Conservation (phyloP, 2,888 invertebrate genomes). For the Drosophila diplacantha region DNA sequence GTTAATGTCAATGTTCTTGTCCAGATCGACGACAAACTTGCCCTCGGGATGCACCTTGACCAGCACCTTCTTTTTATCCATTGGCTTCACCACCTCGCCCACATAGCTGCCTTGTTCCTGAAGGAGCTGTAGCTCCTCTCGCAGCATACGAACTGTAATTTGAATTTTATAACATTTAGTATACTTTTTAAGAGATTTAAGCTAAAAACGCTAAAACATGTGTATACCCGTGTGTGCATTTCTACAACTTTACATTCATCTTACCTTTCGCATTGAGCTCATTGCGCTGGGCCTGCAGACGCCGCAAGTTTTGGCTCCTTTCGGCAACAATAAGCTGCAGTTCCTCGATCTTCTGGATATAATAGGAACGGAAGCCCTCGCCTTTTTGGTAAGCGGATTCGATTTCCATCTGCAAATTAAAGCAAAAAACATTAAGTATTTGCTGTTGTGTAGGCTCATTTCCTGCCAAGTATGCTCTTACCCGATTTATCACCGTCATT, state of each 20-base stretch:
- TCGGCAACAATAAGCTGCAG: constrained; percentile 97
- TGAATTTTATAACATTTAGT: background rate
- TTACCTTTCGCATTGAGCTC: constrained; percentile 98
- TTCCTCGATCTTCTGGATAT: constrained; percentile 98
- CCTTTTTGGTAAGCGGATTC: constrained; percentile 77
- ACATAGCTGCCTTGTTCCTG: constrained; percentile 99
- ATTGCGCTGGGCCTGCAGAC: constrained; percentile 98
- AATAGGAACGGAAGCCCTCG: constrained; percentile 96
- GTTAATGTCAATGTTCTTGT: constrained; percentile 99
- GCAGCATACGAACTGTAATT: constrained; percentile 92
- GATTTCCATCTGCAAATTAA: constrained; percentile 72
- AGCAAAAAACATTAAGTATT: background rate
- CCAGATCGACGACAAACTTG: constrained; percentile 99
- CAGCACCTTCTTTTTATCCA: constrained; percentile 99
- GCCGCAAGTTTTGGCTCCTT: constrained; percentile 96
- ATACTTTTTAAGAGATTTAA: background rate
- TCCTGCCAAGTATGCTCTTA: constrained; percentile 37
- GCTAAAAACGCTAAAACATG: background rate
- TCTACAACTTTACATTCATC: background rate
- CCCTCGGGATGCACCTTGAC: constrained; percentile 99
- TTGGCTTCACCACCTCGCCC: constrained; percentile 99
- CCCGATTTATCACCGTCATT: constrained; percentile 75
- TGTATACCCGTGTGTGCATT: background rate
- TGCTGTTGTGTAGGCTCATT: background rate
- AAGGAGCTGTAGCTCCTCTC: constrained; percentile 96